Evolutionary conservation across 2,113 vertebrate species (phyloP).

Genomic region (Mohoua ochrocephala): DNA sequence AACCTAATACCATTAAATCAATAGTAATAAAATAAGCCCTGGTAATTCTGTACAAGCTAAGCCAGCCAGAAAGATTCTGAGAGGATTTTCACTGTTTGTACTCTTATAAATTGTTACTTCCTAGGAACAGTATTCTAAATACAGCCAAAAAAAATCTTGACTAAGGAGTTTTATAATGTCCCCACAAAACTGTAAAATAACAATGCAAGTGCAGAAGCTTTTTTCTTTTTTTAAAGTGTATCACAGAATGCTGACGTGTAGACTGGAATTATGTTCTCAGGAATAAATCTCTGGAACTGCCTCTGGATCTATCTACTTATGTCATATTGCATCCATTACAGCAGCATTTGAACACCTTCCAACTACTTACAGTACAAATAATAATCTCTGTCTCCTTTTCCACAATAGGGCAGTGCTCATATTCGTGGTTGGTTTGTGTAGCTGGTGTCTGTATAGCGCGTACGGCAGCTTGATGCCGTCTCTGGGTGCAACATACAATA

Average conservation of each 20-base stretch:
- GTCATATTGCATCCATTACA: background rate
- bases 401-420: background rate
- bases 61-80: background rate
- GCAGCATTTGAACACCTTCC: constrained; percentile 2
- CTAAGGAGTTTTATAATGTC: background rate
- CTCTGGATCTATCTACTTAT: background rate
- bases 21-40: background rate
- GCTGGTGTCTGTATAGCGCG: background rate
- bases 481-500: background rate
- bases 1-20: background rate
- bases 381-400: background rate
- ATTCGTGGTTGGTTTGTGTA: background rate
- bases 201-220: background rate
- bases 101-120: background rate
- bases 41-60: background rate
- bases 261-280: background rate
- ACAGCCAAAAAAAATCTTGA: background rate
- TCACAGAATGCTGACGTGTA: background rate
- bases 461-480: background rate
- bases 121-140: background rate
- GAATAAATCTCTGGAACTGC: background rate
- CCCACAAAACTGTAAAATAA: background rate
- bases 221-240: background rate
- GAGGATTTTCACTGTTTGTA: background rate
- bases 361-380: background rate